These are phyloP conservation scores for Channa striata DNA, from an alignment of 2,797 vertebrate genomes.

Conservation along the genomic window DNA sequence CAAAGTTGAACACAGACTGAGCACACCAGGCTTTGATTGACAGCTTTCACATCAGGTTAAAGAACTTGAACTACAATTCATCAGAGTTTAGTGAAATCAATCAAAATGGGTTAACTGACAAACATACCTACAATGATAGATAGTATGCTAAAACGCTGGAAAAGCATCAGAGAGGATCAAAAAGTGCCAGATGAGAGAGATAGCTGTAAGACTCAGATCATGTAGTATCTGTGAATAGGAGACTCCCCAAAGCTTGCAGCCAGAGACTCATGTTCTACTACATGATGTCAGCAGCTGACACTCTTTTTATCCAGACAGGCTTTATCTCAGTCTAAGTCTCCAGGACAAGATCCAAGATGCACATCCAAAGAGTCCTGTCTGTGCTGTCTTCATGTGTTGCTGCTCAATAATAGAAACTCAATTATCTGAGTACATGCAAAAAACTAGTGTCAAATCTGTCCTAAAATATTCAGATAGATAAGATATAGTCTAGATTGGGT, in stretches of 20 bases:
- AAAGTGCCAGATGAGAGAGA: neutral
- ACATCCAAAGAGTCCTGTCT: neutral
- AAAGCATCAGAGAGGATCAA: neutral
- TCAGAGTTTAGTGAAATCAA: neutral
- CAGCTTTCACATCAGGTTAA: neutral
- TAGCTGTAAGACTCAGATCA: conserved; percentile 7
- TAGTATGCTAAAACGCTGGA: neutral
- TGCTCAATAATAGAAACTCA: neutral
- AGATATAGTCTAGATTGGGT: neutral
- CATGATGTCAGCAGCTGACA: conserved; percentile 7
- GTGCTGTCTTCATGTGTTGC: neutral
- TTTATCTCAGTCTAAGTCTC: neutral
- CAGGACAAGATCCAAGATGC: conserved; percentile 2
- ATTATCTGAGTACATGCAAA: neutral
- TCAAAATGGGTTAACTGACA: neutral
- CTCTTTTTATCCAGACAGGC: conserved; percentile 3
- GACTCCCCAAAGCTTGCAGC: conserved; percentile 29
- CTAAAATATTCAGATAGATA: neutral
- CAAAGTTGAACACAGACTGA: too few relatives aligned
- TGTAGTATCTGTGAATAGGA: conserved; percentile 18
- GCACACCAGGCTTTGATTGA: neutral
- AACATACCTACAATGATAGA: neutral
- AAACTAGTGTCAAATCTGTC: neutral
- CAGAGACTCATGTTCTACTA: neutral
- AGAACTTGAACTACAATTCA: neutral